Base-by-base conservation (phyloP, 2,888 invertebrate genomes). In the Entomobrya proxima region DNA sequence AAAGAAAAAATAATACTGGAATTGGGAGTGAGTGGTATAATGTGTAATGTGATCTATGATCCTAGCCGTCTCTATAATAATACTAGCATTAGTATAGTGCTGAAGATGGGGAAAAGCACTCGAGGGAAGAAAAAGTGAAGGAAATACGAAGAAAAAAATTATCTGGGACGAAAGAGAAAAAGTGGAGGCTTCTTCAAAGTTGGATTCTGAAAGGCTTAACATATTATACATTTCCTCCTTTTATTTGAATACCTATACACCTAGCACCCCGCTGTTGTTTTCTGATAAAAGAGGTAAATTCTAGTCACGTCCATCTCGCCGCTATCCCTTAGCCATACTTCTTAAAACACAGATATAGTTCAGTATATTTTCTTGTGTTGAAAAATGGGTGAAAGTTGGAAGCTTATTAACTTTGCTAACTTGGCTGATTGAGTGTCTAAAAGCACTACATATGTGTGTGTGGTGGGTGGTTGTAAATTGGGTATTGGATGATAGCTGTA, bases 381-480 rank as follows among this genome's bases (percentile, higher is more conserved):
- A 83, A 83, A 83, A 83, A 83, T 76, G 50, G n/a, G 7, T 47
- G 27, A 76, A 64, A 83, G 64, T 83, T 83, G 61, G 50, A 13
- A 76, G 67, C 82, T 83, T 83, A 83, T 83, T 83, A 83, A 83
- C 82, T 83, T 67, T 61, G 21, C 61, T 52, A 83, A 67, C 52
- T 47, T 67, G 64, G 18, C 40, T 76, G 75, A 76, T 67, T 83
- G 64, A 83, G 76, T 58, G 61, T 64, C 35, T 47, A 50, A 64
- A 76, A 30, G 24, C 21, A 27, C 40, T 44, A 47, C 40, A 13
- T 7, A 69, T 44, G 74, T 58, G 64, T 72, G 72, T 52, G 69
- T 3, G 32, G 32, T 9, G 32, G 32, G 18, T 13, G 44, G 21
- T 67, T 2, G 21, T 4, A 21, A 21, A 5, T 11, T 7, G 27